phyloP scores from a whole-genome alignment of 2,888 invertebrate species.

The Drosophila formosana region DNA sequence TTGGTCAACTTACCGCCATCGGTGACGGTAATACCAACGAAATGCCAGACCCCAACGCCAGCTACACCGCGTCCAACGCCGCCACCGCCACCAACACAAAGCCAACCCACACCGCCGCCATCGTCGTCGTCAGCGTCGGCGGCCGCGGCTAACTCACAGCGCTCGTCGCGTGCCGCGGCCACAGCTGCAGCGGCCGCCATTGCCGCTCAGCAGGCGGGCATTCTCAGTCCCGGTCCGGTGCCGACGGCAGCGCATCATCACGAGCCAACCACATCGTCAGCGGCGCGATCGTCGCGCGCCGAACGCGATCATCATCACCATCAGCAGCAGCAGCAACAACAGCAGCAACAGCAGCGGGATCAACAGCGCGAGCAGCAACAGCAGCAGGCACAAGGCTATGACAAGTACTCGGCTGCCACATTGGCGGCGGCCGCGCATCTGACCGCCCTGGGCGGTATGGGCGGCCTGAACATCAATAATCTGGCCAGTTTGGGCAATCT shows the following conservation, averaged over 20 bases:
- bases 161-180: conserved; percentile 80
- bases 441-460: conserved; percentile 82
- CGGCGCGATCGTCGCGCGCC: conserved; percentile 65
- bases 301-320: conserved; percentile 75
- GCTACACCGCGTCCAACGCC: conserved; percentile 87
- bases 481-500: conserved; percentile 81
- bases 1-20: conserved; percentile 82
- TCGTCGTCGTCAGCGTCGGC: conserved; percentile 31
- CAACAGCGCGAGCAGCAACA: conserved; percentile 82
- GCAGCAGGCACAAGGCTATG: conserved; percentile 82
- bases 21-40: conserved; percentile 83
- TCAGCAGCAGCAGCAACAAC: conserved; percentile 72
- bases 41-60: conserved; percentile 84
- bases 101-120: conserved; percentile 84
- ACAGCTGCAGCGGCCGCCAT: conserved; percentile 74
- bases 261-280: conserved; percentile 56
- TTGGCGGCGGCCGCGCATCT: conserved; percentile 85
- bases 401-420: conserved; percentile 86
- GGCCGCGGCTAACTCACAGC: conserved; percentile 63
- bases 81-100: conserved; percentile 83
- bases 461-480: conserved; percentile 83
- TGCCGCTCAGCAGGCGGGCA: conserved; percentile 68
- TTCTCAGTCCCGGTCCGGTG: conserved; percentile 72
- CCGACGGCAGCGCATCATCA: conserved; percentile 73
- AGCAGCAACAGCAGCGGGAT: conserved; percentile 68